A percentile compares a stretch with the other conserved stretches of the same genome.
These are phyloP conservation scores for Aphaenogaster rudis DNA, from an alignment of 1,140 invertebrate genomes.

Conservation along the genomic window DNA sequence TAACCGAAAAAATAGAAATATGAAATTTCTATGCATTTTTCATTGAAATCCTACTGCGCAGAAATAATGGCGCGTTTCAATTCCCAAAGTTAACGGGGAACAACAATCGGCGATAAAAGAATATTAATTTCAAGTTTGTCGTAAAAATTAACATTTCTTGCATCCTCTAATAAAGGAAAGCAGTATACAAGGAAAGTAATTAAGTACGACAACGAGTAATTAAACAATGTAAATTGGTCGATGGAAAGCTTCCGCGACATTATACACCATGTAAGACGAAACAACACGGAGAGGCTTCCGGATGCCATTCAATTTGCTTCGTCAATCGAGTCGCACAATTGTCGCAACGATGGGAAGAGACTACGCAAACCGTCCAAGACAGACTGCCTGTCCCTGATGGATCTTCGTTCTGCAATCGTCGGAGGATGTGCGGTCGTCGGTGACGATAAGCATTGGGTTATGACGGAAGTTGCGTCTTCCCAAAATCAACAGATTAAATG, in stretches of 20 bases:
- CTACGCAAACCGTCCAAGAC: background rate
- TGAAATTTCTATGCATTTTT: background rate
- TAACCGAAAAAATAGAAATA: slow-evolving; percentile 12
- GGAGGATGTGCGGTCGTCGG: slow-evolving; percentile 69
- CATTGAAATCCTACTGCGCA: background rate
- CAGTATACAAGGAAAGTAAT: background rate
- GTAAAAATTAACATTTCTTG: background rate
- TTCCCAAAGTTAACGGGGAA: background rate
- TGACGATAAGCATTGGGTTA: slow-evolving; percentile 63
- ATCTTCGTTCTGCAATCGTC: slow-evolving; percentile 52
- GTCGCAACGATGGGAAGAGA: background rate
- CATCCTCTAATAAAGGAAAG: background rate
- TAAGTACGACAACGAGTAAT: slow-evolving; percentile 25
- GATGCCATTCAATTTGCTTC: slow-evolving; percentile 24
- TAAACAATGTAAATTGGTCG: slow-evolving; percentile 32
- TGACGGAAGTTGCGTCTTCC: slow-evolving; percentile 48
- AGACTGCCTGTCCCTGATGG: slow-evolving; percentile 41
- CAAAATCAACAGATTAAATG: slow-evolving; percentile 57
- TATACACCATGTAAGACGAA: slow-evolving; percentile 7
- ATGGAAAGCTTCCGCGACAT: slow-evolving; percentile 42
- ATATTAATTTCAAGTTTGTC: background rate
- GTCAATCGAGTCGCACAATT: slow-evolving; percentile 21
- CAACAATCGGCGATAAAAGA: background rate
- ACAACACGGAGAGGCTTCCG: slow-evolving; percentile 31
- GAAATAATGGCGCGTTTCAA: background rate